Conservation (phyloP, 1,140 invertebrate genomes). For the Drosophila murphyi region DNA sequence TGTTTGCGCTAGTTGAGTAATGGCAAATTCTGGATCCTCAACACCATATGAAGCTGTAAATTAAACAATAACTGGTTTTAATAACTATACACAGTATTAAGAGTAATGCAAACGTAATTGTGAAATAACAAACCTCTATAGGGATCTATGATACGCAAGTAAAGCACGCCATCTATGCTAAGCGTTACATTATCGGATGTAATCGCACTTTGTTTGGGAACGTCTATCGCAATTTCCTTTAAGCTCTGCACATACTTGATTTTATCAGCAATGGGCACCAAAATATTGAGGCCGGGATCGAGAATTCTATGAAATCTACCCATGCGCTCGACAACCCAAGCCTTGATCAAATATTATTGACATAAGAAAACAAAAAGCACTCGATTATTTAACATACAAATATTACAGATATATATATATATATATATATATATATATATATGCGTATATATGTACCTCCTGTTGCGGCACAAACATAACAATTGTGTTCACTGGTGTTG, state of each 20-base stretch:
- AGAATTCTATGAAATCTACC: constrained; percentile 97
- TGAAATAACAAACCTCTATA: constrained; percentile 86
- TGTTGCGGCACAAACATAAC: constrained; percentile 99
- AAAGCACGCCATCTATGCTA: constrained; percentile 98
- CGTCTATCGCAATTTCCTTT: constrained; percentile 99
- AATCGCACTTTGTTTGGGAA: constrained; percentile 99
- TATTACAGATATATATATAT: constrained; percentile 10
- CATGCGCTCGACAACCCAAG: constrained; percentile 99
- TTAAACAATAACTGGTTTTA: constrained; percentile 29
- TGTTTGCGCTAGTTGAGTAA: constrained; percentile 99
- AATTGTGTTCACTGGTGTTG: constrained; percentile 95
- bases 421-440: constrained; percentile 41
- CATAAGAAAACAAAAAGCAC: not conserved
- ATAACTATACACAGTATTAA: not conserved
- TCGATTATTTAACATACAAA: constrained; percentile 82
- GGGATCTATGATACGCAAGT: constrained; percentile 96
- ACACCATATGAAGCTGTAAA: constrained; percentile 96
- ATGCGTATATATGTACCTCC: constrained; percentile 89
- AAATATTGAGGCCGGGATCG: constrained; percentile 96
- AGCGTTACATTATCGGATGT: constrained; percentile 99
- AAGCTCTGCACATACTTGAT: constrained; percentile 99
- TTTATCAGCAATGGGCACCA: constrained; percentile 96
- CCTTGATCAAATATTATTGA: constrained; percentile 84
- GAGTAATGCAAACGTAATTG: constrained; percentile 57
- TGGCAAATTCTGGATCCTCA: constrained; percentile 99